Conservation (phyloP, 2,888 invertebrate species). For the Crossocerus cetratus region DNA sequence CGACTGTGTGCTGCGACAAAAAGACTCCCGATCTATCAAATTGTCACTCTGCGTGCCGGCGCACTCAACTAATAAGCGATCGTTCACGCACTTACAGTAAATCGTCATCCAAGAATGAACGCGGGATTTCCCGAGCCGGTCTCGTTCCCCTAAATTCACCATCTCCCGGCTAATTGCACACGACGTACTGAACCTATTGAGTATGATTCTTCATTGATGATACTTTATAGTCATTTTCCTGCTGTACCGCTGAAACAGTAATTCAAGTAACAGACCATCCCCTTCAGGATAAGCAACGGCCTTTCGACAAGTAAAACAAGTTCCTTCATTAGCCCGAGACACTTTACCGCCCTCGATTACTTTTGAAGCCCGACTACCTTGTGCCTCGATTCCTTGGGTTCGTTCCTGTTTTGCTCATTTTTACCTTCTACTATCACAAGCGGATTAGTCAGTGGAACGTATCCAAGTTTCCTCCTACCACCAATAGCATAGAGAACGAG, state of each 20-base stretch:
- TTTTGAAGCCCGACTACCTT: constrained; percentile 29
- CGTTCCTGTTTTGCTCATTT: too few relatives aligned
- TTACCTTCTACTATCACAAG: too few relatives aligned
- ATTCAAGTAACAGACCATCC: too few relatives aligned
- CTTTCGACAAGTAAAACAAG: constrained; percentile 57
- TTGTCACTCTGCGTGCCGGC: constrained; percentile 69
- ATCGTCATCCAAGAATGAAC: constrained; percentile 35
- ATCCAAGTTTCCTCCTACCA: too few relatives aligned
- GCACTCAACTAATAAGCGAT: constrained; percentile 66
- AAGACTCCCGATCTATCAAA: constrained; percentile 71
- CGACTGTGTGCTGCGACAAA: constrained; percentile 56
- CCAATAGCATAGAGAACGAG: constrained; percentile 49
- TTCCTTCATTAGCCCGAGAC: constrained; percentile 66
- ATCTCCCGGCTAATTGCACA: constrained; percentile 12
- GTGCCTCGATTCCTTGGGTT: too few relatives aligned
- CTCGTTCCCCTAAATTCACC: constrained; percentile 23
- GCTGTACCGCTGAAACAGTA: too few relatives aligned
- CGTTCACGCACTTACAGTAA: constrained; percentile 47
- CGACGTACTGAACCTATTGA: too few relatives aligned
- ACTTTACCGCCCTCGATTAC: constrained; percentile 64
- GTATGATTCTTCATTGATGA: too few relatives aligned
- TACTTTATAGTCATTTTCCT: too few relatives aligned
- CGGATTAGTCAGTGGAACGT: too few relatives aligned
- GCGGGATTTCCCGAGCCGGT: constrained; percentile 34
- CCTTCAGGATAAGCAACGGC: constrained; percentile 12